phyloP scores from a whole-genome alignment of 2,113 vertebrate species.

The Saiga tatarica region DNA sequence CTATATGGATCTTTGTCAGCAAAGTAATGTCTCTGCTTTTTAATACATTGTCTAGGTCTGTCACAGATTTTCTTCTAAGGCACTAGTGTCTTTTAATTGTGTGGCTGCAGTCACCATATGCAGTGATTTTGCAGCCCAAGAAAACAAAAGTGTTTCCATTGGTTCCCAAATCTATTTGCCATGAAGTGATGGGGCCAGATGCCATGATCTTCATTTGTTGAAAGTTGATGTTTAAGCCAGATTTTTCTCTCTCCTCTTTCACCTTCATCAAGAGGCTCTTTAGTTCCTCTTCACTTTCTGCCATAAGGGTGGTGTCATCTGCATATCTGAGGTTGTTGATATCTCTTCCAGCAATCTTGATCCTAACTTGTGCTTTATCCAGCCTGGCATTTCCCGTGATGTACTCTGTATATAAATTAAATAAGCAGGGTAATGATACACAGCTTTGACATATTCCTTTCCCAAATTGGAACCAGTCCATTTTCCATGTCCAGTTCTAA shows the following conservation, averaged over 20 bases:
- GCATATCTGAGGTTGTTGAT: neutral
- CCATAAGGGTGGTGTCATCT: neutral
- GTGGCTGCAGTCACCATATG: neutral
- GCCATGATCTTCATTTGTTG: neutral
- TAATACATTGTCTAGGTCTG: neutral
- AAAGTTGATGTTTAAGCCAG: neutral
- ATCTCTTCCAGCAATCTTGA: neutral
- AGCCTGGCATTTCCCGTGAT: neutral
- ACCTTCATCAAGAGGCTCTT: neutral
- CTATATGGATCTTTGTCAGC: neutral
- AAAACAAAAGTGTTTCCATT: neutral
- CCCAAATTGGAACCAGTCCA: neutral
- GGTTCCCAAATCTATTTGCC: neutral
- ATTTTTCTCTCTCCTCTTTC: neutral
- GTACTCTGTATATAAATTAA: neutral
- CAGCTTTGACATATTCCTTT: neutral
- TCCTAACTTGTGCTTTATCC: neutral
- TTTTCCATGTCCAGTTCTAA: neutral
- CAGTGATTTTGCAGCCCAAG: neutral
- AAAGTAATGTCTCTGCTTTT: neutral
- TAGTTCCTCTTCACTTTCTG: neutral
- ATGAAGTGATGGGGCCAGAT: neutral
- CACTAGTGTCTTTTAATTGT: rapidly evolving
- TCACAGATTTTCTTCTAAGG: neutral
- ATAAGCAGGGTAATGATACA: neutral